Conservation (phyloP, 1,140 invertebrate genomes). For the Brachionus rubens region DNA sequence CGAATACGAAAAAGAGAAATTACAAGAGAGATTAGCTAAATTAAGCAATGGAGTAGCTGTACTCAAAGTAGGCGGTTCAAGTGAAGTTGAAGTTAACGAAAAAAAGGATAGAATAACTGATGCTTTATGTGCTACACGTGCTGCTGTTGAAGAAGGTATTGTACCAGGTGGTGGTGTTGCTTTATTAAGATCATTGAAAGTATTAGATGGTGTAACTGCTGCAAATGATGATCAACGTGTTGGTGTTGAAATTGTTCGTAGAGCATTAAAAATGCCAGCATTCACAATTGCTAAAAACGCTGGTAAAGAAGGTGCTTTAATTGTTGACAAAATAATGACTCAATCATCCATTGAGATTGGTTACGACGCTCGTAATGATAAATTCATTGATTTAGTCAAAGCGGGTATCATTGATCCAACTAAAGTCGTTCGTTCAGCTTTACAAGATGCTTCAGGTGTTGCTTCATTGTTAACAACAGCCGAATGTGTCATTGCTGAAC, state of each 20-base stretch:
- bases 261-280: slow-evolving; percentile 86
- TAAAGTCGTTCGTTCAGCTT: slow-evolving; percentile 88
- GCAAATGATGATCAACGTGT: slow-evolving; percentile 76
- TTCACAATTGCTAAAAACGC: slow-evolving; percentile 93
- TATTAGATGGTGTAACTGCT: slow-evolving; percentile 70
- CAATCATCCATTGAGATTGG: slow-evolving; percentile 70
- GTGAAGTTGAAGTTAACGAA: slow-evolving; percentile 97
- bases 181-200: slow-evolving; percentile 78
- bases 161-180: slow-evolving; percentile 96
- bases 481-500: slow-evolving; percentile 88
- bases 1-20: slow-evolving; percentile 98
- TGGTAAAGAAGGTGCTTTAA: slow-evolving; percentile 88
- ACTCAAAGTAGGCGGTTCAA: slow-evolving; percentile 85
- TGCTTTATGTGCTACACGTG: slow-evolving; percentile 93
- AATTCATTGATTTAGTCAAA: slow-evolving; percentile 94
- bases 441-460: slow-evolving; percentile 94
- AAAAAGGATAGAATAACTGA: slow-evolving; percentile 99
- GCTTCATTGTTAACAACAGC: slow-evolving; percentile 94
- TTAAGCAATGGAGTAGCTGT: slow-evolving; percentile 90
- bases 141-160: slow-evolving; percentile 98
- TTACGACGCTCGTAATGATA: slow-evolving; percentile 90
- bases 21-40: slow-evolving; percentile 91
- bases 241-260: slow-evolving; percentile 55
- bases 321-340: slow-evolving; percentile 79
- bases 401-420: slow-evolving; percentile 98